phyloP scores from a whole-genome alignment of 2,113 vertebrate genomes.

The Ia io region DNA sequence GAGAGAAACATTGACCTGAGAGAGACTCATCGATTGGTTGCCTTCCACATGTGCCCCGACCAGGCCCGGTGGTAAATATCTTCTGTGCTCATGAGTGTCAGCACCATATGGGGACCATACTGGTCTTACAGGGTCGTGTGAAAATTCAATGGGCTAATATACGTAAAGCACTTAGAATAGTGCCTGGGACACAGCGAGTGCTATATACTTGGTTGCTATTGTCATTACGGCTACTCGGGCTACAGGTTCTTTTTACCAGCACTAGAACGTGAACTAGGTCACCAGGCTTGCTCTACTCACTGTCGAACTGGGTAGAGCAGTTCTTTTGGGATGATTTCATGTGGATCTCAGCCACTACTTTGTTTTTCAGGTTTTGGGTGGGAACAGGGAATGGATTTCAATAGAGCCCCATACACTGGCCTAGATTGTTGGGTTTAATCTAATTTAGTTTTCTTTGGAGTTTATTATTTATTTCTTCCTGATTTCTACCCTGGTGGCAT shows the following conservation, averaged over 20 bases:
- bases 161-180: not conserved
- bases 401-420: not conserved
- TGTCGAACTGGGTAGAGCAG: not conserved
- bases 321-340: not conserved
- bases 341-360: not conserved
- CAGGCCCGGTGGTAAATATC: not conserved
- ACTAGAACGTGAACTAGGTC: not conserved
- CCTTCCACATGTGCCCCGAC: not conserved
- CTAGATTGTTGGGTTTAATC: not conserved
- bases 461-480: not conserved
- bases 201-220: not conserved
- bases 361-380: not conserved
- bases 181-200: not conserved
- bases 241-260: not conserved
- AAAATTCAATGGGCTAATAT: not conserved
- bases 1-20: too few species aligned
- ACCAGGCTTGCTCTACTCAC: not conserved
- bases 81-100: not conserved
- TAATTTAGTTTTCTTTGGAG: not conserved
- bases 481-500: not conserved
- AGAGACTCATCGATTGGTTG: too few species aligned
- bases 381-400: not conserved
- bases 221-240: not conserved
- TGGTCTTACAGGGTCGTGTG: not conserved
- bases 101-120: not conserved